Percentiles rank a stretch among this genome's conserved stretches.
phyloP scores from a whole-genome alignment of 1,140 invertebrate species.

The Nasonia longicornis region DNA sequence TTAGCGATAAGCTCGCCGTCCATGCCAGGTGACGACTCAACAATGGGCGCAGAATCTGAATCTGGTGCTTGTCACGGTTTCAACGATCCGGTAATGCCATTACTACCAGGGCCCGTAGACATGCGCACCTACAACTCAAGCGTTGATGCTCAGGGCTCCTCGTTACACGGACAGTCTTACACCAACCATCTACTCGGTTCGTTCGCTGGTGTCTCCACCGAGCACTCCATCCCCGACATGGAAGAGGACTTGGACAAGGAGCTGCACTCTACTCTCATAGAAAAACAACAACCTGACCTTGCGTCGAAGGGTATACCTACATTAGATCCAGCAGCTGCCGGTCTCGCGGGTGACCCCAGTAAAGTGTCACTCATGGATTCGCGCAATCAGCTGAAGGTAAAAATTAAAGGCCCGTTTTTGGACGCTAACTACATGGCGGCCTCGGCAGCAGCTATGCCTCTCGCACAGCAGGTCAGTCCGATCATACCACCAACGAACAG shows the following conservation, averaged over 20 bases:
- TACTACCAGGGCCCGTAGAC: conserved; percentile 86
- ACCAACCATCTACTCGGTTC: conserved; percentile 75
- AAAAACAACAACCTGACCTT: conserved; percentile 66
- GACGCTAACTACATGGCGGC: conserved; percentile 79
- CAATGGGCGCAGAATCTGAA: conserved; percentile 55
- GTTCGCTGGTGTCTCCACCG: conserved; percentile 69
- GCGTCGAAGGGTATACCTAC: conserved; percentile 43
- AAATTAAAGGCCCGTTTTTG: conserved; percentile 89
- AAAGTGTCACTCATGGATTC: conserved; percentile 81
- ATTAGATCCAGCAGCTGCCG: conserved; percentile 48
- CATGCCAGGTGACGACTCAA: conserved; percentile 52
- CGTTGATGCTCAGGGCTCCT: conserved; percentile 67
- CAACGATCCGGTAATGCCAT: conserved; percentile 75
- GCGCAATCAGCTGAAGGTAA: conserved; percentile 87
- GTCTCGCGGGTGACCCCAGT: conserved; percentile 61
- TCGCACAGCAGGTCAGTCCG: conserved; percentile 70
- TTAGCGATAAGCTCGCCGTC: conserved; percentile 50
- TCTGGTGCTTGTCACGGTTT: conserved; percentile 59
- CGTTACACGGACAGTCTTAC: conserved; percentile 70
- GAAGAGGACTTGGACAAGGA: conserved; percentile 86
- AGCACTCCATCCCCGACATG: conserved; percentile 76
- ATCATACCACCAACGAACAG: conserved; percentile 67
- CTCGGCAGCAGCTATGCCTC: conserved; percentile 67
- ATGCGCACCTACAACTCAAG: conserved; percentile 84
- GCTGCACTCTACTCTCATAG: conserved; percentile 75